Evolutionary conservation across 2,797 vertebrate species (phyloP).

Genomic region (Triplophysa bombifrons): DNA sequence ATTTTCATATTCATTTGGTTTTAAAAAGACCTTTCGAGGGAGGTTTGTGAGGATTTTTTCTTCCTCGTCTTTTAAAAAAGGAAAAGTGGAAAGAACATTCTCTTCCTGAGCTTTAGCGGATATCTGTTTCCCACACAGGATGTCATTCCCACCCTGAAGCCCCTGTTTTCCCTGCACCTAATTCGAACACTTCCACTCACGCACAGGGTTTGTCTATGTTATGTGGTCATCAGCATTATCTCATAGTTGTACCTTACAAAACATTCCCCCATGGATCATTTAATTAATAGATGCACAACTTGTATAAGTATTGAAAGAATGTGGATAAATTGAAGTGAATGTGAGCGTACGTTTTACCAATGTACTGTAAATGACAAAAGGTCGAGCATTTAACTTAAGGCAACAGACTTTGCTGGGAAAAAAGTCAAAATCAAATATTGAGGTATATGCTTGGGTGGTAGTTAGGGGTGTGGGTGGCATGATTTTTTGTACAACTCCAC

Average conservation of each 20-base stretch:
- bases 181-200: slow-evolving; percentile 11
- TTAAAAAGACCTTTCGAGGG: background rate
- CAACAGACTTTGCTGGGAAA: no score
- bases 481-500: background rate
- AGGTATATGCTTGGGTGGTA: no score
- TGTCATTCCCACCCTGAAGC: slow-evolving; percentile 65
- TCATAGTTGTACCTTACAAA: slow-evolving; percentile 6
- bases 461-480: background rate
- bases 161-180: slow-evolving; percentile 48
- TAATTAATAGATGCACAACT: background rate
- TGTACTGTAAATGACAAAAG: no score
- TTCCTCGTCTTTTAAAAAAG: slow-evolving; percentile 32
- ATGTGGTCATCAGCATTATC: slow-evolving; percentile 13
- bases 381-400: no score
- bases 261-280: background rate
- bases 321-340: background rate
- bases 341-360: background rate
- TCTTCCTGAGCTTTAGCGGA: slow-evolving; percentile 68
- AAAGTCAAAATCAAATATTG: no score
- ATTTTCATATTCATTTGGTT: background rate
- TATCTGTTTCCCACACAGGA: slow-evolving; percentile 66
- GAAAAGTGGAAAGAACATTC: slow-evolving; percentile 45
- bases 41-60: slow-evolving; percentile 9
- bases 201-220: background rate
- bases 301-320: background rate